Evolutionary conservation across 2,888 invertebrate species (phyloP).

Genomic region (Drosophila nigricruria): DNA sequence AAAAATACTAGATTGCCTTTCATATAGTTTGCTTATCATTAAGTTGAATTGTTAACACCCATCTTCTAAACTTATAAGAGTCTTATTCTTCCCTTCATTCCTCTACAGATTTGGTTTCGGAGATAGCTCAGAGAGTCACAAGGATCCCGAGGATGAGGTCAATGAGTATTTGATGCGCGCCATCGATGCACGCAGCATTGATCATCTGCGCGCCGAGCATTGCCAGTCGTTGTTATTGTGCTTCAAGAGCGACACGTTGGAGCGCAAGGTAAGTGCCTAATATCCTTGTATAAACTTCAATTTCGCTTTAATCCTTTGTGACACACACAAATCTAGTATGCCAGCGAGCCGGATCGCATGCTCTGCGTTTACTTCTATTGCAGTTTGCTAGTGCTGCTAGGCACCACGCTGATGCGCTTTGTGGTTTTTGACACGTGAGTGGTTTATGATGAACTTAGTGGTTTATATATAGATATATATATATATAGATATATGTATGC

Average conservation of each 20-base stretch:
- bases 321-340: constrained; percentile 88
- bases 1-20: too few species aligned
- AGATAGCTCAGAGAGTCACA: constrained; percentile 88
- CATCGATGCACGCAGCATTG: constrained; percentile 97
- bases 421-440: constrained; percentile 89
- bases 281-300: too few species aligned
- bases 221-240: constrained; percentile 94
- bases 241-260: constrained; percentile 92
- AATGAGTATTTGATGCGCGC: constrained; percentile 98
- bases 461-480: background rate
- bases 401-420: constrained; percentile 89
- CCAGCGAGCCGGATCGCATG: constrained; percentile 93
- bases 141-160: constrained; percentile 96
- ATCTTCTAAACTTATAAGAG: too few species aligned
- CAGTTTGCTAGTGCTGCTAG: constrained; percentile 90
- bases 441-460: background rate
- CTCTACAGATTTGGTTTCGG: constrained; percentile 89
- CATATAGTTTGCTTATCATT: too few species aligned
- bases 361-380: constrained; percentile 94
- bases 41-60: too few species aligned
- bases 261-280: constrained; percentile 89
- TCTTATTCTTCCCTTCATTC: too few species aligned
- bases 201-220: constrained; percentile 94
- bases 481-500: background rate
- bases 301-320: background rate